phyloP scores from a whole-genome alignment of 1,140 invertebrate species.

The Pseudomyrmex concolor region DNA sequence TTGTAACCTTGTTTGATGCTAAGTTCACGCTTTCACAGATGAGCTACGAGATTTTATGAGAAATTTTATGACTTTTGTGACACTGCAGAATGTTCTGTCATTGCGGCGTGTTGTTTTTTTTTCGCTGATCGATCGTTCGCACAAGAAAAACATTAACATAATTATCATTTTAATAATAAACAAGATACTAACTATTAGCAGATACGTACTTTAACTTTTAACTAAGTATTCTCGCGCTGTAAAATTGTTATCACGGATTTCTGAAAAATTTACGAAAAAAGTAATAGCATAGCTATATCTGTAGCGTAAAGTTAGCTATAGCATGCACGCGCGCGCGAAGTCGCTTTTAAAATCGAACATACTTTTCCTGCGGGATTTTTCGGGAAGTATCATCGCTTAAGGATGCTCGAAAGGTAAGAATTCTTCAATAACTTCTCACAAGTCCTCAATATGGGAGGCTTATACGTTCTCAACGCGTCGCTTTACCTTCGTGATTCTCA shows the following conservation, averaged over 20 bases:
- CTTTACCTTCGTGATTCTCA: constrained; percentile 8
- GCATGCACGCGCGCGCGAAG: background rate
- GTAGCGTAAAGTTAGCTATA: constrained; percentile 13
- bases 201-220: constrained; percentile 17
- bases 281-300: background rate
- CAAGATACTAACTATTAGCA: background rate
- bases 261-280: constrained; percentile 16
- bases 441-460: background rate
- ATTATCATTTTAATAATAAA: background rate
- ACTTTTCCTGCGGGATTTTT: constrained; percentile 26
- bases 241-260: constrained; percentile 26
- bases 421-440: constrained; percentile 38
- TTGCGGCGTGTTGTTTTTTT: constrained; percentile 22
- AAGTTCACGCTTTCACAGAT: background rate
- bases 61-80: constrained; percentile 1
- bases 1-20: constrained; percentile 26
- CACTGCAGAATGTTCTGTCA: background rate
- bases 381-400: constrained; percentile 29
- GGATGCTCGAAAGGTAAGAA: constrained; percentile 3
- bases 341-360: constrained; percentile 32
- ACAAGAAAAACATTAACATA: background rate
- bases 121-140: constrained; percentile 1
- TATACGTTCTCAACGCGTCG: background rate
- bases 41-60: constrained; percentile 10
- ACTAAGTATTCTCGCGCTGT: background rate